Base-by-base conservation (phyloP, 2,888 invertebrate species). In the Cryptophagus acutangulus region DNA sequence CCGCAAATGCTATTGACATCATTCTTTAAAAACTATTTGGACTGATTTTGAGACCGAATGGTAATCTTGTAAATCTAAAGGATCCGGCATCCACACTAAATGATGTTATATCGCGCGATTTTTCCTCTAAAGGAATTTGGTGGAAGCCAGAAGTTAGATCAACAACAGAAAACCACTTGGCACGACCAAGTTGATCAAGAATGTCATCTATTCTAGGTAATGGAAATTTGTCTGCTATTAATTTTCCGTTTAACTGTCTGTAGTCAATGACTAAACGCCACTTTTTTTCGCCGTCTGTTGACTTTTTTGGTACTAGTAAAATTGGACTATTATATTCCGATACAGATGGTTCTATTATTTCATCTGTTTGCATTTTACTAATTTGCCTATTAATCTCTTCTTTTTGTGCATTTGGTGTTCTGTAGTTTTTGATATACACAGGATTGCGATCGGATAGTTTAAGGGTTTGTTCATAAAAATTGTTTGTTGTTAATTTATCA, bases 1-100 rank as follows among this genome's bases (percentile, higher is more conserved):
- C 51, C 6, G 54, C 41, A 41, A 58, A 54, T 9, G 55, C 51
- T 2, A 50, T 24, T 2, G 46, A 30, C 58, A 59, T 56, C 52
- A 58, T 54, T 30, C 55, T 15, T 31, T 42, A 41, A 30, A 58
- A 57, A 28, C 52, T 49, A 25, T 46, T 49, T 5, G 51, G 51
- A 18, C 49, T 46, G 1, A 52, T 43, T 10, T 41, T 48, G 13
- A 55, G 36, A 2, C 54, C 55, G 36, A 51, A 54, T 5, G 49
- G 51, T 6, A 56, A 26, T 33, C 49, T 20, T 12, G 44, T 47
- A 31, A 48, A 54, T 30, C 46, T 41, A 37, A 36, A 55, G 15
- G 45, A 42, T 12, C 50, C 52, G 3, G 29, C 12, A 25, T 52
- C 41, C 9, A 28, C 29, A 28, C 35, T 41, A 31, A 55, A 56